Base-by-base conservation (phyloP, 1,140 invertebrate species). In the Drosophila setifemur region DNA sequence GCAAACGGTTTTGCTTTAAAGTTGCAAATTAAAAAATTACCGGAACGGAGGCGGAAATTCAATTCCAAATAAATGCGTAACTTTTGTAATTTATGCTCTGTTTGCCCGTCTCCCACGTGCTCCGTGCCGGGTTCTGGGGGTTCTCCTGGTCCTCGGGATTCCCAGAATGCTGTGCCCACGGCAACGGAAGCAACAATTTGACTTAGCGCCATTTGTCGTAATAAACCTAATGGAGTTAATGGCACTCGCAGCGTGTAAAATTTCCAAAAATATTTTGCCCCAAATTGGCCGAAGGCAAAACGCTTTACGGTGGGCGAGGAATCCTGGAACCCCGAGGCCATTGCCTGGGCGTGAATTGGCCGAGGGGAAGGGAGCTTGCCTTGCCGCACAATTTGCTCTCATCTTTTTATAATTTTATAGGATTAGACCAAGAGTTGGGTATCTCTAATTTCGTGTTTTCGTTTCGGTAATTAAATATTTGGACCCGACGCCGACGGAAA, bases 211-310 rank as follows among this genome's bases (percentile, higher is more conserved):
- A 71, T 61, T 81, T 81, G 58, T 68, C 67, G 67, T 82, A 55
- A 82, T 76, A 82, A 82, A 63, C 67, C 49, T 78, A 76, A 77
- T 73, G 68, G 53, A 85, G 79, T 83, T 78, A 57, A 72, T 61
- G 67, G 67, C 49, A 52, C 52, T 77, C 37, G 70, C 48, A 48
- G 39, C 40, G 57, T 70, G 57, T 53, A 78, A 74, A 85, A 79
- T 79, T 74, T 49, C 39, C 49, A 53, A 70, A 78, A 73, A 64
- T 52, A 58, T 73, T 57, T 81, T 63, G 68, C 54, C 58, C 58
- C 33, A 35, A 74, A 85, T 67, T 58, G 53, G 53, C 48, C 25
- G 19, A 58, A 43, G 55, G 39, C 37, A 18, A 42, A 18, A 25
- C 45, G 25, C 23, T 52, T 54, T 31, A 8, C 4, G 25, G 26